Evolutionary conservation across 1,140 invertebrate species (phyloP).

Genomic region (Thaumetopoea pityocampa): DNA sequence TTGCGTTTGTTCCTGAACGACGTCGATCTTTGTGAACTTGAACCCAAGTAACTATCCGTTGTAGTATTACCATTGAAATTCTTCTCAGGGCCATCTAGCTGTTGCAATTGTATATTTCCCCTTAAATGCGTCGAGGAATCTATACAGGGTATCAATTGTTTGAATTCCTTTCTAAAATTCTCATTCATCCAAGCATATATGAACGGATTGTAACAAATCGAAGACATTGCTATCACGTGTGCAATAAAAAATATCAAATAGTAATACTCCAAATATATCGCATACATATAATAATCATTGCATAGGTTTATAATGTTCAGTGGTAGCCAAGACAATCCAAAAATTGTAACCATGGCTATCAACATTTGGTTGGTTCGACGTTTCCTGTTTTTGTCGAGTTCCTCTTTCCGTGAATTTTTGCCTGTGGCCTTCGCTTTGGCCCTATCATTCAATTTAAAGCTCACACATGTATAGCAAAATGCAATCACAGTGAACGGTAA

Average conservation of each 20-base stretch:
- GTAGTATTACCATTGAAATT: slow-evolving; percentile 84
- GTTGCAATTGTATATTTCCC: slow-evolving; percentile 54
- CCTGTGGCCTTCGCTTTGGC: slow-evolving; percentile 85
- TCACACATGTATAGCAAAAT: slow-evolving; percentile 96
- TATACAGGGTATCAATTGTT: slow-evolving; percentile 88
- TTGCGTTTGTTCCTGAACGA: slow-evolving; percentile 67
- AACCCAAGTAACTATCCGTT: slow-evolving; percentile 60
- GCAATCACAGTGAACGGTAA: slow-evolving; percentile 96
- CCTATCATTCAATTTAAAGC: slow-evolving; percentile 88
- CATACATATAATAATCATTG: slow-evolving; percentile 87
- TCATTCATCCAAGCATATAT: slow-evolving; percentile 98
- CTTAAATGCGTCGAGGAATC: slow-evolving; percentile 63
- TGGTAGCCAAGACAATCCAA: slow-evolving; percentile 96
- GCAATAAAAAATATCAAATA: slow-evolving; percentile 91
- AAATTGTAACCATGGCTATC: slow-evolving; percentile 97
- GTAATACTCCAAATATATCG: slow-evolving; percentile 88
- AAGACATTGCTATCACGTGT: slow-evolving; percentile 96
- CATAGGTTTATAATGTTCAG: slow-evolving; percentile 94
- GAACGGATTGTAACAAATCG: slow-evolving; percentile 96
- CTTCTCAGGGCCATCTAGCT: slow-evolving; percentile 77
- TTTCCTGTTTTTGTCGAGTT: slow-evolving; percentile 84
- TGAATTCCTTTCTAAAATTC: slow-evolving; percentile 98
- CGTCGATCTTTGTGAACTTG: slow-evolving; percentile 52
- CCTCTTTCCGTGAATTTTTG: slow-evolving; percentile 85
- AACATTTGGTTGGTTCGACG: slow-evolving; percentile 94